phyloP scores from a whole-genome alignment of 2,888 invertebrate species.

The Tridacna gigas region DNA sequence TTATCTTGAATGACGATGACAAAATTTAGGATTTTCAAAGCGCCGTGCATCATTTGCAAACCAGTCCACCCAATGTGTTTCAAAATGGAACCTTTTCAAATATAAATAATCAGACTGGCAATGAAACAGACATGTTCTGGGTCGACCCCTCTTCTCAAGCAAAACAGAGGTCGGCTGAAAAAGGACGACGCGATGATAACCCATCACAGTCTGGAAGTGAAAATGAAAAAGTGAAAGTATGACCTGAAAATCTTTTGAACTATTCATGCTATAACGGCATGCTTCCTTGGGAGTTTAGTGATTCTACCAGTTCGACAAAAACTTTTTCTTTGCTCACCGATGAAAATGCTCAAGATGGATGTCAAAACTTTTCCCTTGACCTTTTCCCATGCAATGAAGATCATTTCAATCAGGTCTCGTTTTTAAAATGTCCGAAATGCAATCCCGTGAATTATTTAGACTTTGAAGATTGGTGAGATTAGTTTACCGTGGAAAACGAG shows the following conservation, averaged over 20 bases:
- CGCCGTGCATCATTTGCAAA: background rate
- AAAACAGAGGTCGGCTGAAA: background rate
- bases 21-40: background rate
- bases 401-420: background rate
- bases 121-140: background rate
- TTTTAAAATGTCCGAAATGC: conserved; percentile 7
- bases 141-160: background rate
- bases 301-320: no score
- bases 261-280: no score
- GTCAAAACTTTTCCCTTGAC: conserved; percentile 3
- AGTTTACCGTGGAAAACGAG: background rate
- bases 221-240: no score
- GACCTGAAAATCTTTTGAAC: no score
- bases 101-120: background rate
- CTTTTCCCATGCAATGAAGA: background rate
- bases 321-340: background rate
- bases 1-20: background rate
- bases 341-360: background rate
- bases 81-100: no score
- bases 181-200: background rate
- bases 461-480: background rate
- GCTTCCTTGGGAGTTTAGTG: no score
- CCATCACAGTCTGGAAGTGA: no score
- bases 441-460: conserved; percentile 7
- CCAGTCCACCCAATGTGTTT: background rate